phyloP scores from a whole-genome alignment of 2,888 invertebrate species.

The Cephus pygmeus region DNA sequence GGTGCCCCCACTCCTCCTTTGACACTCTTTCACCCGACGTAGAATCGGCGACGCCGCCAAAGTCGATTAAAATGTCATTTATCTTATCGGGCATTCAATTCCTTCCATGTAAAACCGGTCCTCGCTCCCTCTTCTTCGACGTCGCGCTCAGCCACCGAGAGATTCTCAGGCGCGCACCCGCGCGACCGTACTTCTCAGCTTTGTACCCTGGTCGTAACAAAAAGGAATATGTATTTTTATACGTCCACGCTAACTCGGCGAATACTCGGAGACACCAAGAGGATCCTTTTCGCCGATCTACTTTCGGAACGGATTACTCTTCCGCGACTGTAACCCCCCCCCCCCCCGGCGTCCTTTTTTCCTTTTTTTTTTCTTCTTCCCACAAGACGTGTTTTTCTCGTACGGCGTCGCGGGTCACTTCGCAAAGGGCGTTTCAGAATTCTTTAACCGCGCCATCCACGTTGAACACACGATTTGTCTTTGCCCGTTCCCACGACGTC shows the following conservation, averaged over 20 bases:
- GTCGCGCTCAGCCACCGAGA: neutral
- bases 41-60: slow-evolving; percentile 4
- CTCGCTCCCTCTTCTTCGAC: neutral
- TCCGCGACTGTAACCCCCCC: neutral
- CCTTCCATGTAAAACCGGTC: neutral
- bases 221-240: neutral
- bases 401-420: neutral
- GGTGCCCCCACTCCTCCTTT: neutral
- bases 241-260: neutral
- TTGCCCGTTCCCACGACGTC: neutral
- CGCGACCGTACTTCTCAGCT: neutral
- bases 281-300: neutral
- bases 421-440: neutral
- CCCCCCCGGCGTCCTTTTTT: neutral
- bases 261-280: neutral
- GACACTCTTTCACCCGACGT: neutral
- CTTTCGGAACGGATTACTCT: neutral
- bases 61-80: slow-evolving; percentile 46
- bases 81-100: slow-evolving; percentile 28
- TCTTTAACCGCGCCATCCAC: neutral
- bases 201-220: neutral
- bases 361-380: too few relatives aligned
- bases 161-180: neutral
- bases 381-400: neutral
- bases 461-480: neutral